Evolutionary conservation across 2,888 invertebrate species (phyloP).

Genomic region (Nudaria mundana): DNA sequence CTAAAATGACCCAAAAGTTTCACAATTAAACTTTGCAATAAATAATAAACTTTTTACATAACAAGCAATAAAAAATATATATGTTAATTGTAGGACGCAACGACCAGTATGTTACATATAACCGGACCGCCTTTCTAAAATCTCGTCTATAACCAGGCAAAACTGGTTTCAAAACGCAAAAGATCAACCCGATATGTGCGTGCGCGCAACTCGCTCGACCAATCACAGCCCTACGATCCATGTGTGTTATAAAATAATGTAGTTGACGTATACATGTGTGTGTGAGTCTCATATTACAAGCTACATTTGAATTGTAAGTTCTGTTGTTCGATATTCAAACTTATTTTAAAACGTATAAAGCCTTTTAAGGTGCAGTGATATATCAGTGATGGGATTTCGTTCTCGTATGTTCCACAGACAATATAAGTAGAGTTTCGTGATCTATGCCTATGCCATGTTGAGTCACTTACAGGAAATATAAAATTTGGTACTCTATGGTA

Average conservation of each 20-base stretch:
- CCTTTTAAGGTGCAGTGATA: conserved; percentile 4
- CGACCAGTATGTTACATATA: conserved; percentile 52
- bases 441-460: conserved; percentile 57
- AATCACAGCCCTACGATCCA: conserved; percentile 32
- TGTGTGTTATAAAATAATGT: conserved; percentile 37
- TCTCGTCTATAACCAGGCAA: conserved; percentile 66
- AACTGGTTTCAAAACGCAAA: conserved; percentile 68
- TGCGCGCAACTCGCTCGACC: conserved; percentile 46
- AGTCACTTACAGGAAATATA: conserved; percentile 53
- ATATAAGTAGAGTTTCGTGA: conserved; percentile 51
- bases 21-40: conserved; percentile 18
- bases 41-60: conserved; percentile 41
- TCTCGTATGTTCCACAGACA: conserved; percentile 20
- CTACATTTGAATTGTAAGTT: conserved; percentile 8
- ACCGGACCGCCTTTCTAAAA: conserved; percentile 73
- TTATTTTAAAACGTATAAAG: conserved; percentile 22
- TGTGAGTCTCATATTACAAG: conserved; percentile 23
- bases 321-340: conserved; percentile 33
- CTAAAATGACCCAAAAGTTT: not conserved
- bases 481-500: conserved; percentile 40
- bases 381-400: conserved; percentile 44
- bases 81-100: conserved; percentile 35
- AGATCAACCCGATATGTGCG: conserved; percentile 46
- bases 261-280: conserved; percentile 32
- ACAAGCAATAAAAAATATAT: conserved; percentile 34